Base-by-base conservation (phyloP, 1,140 invertebrate species). In the Drosophila serrata region DNA sequence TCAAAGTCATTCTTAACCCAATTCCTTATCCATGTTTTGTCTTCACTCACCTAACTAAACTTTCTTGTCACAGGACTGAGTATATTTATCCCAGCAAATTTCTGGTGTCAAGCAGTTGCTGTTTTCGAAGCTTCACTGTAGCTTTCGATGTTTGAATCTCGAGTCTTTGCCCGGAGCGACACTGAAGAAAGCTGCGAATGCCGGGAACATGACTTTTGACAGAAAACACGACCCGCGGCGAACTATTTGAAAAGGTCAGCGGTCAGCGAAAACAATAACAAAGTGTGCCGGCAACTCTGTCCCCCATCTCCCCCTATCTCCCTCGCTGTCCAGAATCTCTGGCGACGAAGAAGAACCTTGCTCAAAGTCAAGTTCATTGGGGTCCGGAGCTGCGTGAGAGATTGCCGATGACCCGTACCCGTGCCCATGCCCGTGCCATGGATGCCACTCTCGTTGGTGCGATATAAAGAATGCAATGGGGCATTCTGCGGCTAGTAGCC, bases 171-270 rank as follows among this genome's bases (percentile, higher is more conserved):
- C 33, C 62, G 33, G 33, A 8, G 24, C 72, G 72, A 58, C 81
- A 73, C 77, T 81, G 72, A 81, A 75, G 79, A 53, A 59, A 63
- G 70, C 60, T 65, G 63, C 74, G 82, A 59, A 67, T 29, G 74
- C 60, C 65, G 74, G 59, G 77, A 74, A 88, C 85, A 90, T 88
- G 85, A 85, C 85, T 88, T 88, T 88, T 85, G 69, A 48, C 78
- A 29, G 78, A 88, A 85, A 85, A 72, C 56, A 85, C 59, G 22
- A 42, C n/a, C 51, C 37, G 64, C 42, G 33, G 69, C 63, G 68
- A 63, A 81, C 49, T 76, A 79, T 85, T 90, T 73, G 78, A 79
- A 88, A 88, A 88, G 85, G 85, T 88, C 85, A 90, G 78, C 76
- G 69, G 85, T 85, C 85, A 88, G 78, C 81, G 65, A 46, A 33